Evolutionary conservation across 2,797 vertebrate genomes (phyloP).

Genomic region (Glyptemys insculpta): DNA sequence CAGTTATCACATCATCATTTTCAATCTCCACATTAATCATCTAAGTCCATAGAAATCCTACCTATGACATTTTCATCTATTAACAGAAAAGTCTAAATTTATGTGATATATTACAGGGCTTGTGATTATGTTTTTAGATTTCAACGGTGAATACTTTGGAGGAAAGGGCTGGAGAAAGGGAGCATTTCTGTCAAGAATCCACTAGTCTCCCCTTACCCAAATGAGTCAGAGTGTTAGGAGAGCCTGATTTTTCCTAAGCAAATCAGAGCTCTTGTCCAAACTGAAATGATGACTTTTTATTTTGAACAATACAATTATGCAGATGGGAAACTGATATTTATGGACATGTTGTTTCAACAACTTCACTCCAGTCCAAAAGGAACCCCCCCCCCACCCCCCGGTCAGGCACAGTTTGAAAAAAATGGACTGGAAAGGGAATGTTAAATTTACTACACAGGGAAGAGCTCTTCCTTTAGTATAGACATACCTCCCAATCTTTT

Average conservation of each 20-base stretch:
- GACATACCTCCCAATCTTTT: background rate
- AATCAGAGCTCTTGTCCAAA: background rate
- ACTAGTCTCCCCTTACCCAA: background rate
- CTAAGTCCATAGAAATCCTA: background rate
- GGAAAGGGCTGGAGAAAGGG: background rate
- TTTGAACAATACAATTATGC: background rate
- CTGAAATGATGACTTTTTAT: background rate
- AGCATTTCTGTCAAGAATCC: background rate
- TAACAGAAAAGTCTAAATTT: background rate
- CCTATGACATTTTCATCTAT: background rate
- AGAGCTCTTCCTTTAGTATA: background rate
- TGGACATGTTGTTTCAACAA: background rate
- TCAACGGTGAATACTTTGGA: background rate
- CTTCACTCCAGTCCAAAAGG: background rate
- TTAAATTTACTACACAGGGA: background rate
- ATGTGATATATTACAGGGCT: background rate
- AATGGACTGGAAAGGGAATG: background rate
- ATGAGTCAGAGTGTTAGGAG: background rate
- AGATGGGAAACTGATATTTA: background rate
- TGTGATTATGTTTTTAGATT: background rate
- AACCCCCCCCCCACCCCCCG: background rate
- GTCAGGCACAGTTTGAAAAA: background rate
- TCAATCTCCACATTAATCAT: background rate
- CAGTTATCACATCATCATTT: background rate
- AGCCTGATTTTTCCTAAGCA: background rate